These are phyloP conservation scores for Strongylocentrotus purpuratus DNA, from an alignment of 35 echinoderm and acorn worm genomes.

Conservation along the genomic window DNA sequence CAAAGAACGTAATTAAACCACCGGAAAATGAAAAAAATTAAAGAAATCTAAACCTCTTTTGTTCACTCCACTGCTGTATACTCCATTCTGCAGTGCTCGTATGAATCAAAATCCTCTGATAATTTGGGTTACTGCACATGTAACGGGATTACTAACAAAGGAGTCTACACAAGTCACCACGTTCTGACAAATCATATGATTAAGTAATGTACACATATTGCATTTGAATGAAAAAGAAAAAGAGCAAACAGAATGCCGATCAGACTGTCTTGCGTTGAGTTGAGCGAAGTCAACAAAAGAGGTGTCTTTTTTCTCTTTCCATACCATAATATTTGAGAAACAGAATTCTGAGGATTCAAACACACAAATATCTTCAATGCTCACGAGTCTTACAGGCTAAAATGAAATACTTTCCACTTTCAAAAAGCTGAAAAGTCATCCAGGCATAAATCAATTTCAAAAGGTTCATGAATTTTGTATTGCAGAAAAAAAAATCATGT, in stretches of 20 bases:
- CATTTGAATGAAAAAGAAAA: not conserved
- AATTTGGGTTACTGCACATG: not conserved
- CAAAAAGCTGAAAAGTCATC: not conserved
- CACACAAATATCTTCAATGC: not conserved
- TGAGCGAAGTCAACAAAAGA: slow-evolving; percentile 3
- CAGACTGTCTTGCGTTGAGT: not conserved
- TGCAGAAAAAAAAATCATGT: too few relatives aligned
- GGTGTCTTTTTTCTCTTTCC: not conserved
- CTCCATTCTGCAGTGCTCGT: not conserved
- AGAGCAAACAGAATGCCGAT: not conserved
- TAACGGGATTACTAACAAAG: not conserved
- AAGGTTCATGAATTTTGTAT: too few relatives aligned
- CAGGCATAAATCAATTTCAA: not conserved
- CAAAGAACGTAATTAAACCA: not conserved
- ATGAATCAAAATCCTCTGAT: not conserved
- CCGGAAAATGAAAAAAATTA: not conserved
- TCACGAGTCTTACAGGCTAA: not conserved
- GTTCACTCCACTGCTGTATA: not conserved
- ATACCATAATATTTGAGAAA: not conserved
- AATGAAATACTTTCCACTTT: not conserved
- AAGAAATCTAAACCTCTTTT: slow-evolving; percentile 18
- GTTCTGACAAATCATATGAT: not conserved
- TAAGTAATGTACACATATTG: slow-evolving; percentile 4
- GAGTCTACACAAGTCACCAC: not conserved
- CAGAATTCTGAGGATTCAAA: not conserved